Evolutionary conservation across 2,888 invertebrate genomes (phyloP), one percentile per base, ranked within the genome.

Genomic region (Glaucopsyche alexis): DNA sequence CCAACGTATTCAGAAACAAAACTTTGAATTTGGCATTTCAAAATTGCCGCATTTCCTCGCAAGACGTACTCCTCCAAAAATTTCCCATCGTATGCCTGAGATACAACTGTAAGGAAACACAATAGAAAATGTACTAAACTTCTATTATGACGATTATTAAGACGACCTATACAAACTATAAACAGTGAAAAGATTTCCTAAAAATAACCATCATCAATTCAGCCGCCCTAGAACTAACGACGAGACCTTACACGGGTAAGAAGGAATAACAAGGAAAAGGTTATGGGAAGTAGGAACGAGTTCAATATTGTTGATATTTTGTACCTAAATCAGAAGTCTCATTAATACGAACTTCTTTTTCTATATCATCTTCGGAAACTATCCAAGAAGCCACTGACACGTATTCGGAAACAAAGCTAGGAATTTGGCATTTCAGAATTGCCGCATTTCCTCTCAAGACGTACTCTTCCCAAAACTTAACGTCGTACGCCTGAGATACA

Each of bases 21-120:
- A 94, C 97, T 97, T 83, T 98, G 97, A 88, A 98, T 96, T 93
- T 97, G 97, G 94, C 98, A 98, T 95, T 98, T 97, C 86, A 98
- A 94, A 86, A 98, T 96, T 80, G 96, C 98, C 80, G 97, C 96
- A 92, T 98, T 98, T 85, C 97, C 97, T 84, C 96, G 95, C 85
- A 98, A 94, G 79, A 98, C 96, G 89, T 97, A 97, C 92, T 98
- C 97, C 90, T 97, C 97, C 97, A 97, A 97, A 85, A 98, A 96
- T 92, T 97, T 97, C 80, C 97, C 96, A 85, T 95, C 96, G 93
- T 97, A 98, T 78, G 95, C 95, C 94, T 98, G 98, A 82, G 97
- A 96, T 80, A 98, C 97, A 93, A 98, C 98, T 98, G 95, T 84
- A 95, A 95, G 78, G 67, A 74, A 76, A 64, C 16, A 65, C 9